Conservation (phyloP, 2,113 vertebrate genomes). For the Astur gentilis region DNA sequence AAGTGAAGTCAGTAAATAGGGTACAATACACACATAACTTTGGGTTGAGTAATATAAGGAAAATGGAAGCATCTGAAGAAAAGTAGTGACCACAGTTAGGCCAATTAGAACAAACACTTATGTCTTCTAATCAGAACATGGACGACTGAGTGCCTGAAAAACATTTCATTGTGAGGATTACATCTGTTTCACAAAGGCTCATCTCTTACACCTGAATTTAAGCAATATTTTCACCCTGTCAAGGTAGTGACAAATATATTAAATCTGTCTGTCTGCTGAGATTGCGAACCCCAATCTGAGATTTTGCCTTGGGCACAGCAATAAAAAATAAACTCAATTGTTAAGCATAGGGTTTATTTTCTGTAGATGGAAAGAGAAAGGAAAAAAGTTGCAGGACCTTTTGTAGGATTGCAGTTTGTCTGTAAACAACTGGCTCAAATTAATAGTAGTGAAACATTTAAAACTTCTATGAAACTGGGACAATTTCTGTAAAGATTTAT, state of each 20-base stretch:
- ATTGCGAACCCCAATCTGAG: slow-evolving; percentile 65
- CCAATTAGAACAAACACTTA: background rate
- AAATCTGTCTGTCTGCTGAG: slow-evolving; percentile 71
- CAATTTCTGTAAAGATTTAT: background rate
- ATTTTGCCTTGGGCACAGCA: slow-evolving; percentile 62
- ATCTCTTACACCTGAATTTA: slow-evolving; percentile 54
- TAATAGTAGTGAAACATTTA: background rate
- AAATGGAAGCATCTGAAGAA: background rate
- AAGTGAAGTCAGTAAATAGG: background rate
- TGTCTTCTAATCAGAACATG: background rate
- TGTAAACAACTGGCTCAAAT: background rate
- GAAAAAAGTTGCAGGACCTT: background rate
- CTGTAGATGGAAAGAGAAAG: background rate
- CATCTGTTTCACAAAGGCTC: slow-evolving; percentile 39
- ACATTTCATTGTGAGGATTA: background rate
- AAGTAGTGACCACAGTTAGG: background rate
- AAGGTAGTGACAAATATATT: slow-evolving; percentile 74
- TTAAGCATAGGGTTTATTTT: slow-evolving; percentile 44
- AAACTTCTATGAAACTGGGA: background rate
- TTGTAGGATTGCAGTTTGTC: background rate
- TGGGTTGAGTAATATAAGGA: background rate
- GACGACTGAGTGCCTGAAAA: background rate
- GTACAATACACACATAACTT: background rate
- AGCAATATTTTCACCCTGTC: slow-evolving; percentile 60
- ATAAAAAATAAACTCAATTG: slow-evolving; percentile 66